These are phyloP conservation scores for Fregetta grallaria DNA, from an alignment of 2,113 vertebrate genomes.

Conservation along the genomic window DNA sequence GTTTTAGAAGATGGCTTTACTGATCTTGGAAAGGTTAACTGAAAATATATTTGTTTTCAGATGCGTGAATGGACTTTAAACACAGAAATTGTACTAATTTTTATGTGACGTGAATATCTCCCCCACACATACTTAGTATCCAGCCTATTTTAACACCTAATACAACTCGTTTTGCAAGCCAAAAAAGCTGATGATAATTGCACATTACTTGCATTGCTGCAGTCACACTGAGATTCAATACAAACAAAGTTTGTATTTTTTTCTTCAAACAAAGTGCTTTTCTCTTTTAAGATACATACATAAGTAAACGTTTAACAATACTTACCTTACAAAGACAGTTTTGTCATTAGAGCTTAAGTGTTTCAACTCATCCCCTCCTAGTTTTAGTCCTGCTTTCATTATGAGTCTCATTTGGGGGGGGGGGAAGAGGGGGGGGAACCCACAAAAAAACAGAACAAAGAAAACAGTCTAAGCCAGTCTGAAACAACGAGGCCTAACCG, in stretches of 20 bases:
- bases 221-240: background rate
- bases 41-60: background rate
- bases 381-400: background rate
- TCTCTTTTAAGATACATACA: background rate
- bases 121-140: rapidly evolving
- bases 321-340: background rate
- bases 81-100: background rate
- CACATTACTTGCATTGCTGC: background rate
- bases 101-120: background rate
- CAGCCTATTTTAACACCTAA: background rate
- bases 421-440: no score
- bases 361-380: background rate
- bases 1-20: background rate
- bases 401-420: background rate
- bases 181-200: background rate
- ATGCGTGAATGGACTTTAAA: background rate
- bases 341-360: background rate
- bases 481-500: background rate
- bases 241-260: no score
- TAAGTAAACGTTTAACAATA: background rate
- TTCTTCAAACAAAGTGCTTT: background rate
- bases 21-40: background rate
- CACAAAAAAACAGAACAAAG: background rate
- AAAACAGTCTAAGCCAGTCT: background rate
- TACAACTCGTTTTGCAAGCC: background rate